Evolutionary conservation across 2,797 vertebrate species (phyloP), one percentile per base, ranked within the genome.

Genomic region (Sebastes miniatus): DNA sequence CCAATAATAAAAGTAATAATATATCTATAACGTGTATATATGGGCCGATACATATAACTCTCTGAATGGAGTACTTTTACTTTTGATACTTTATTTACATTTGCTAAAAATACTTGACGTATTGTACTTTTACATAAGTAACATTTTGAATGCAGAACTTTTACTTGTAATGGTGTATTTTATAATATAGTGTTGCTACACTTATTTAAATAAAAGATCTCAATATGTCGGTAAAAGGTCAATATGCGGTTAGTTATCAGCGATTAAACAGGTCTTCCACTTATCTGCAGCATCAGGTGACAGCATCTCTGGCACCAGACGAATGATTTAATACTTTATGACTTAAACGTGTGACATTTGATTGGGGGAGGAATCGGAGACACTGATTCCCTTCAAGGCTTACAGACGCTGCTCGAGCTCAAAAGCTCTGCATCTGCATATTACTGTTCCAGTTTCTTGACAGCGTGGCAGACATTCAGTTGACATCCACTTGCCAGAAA

Each of bases 241-340:
- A 62, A 47, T 62, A 2, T 69, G 24, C 25, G 22, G 14, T 52
- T 32, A 31, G 2, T 58, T 18, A 27, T 58, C 65, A 27, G 29
- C 5, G 1, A 57, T 11, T 22, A 25, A 52, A 36, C 10, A 12
- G 8, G 20, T 43, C 4, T 52, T 32, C 65, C 1, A 24, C 1
- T 11, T 8, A 59, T 72, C 27, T 65, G 31, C 59, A 66, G 20
- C n/a, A 16, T 78, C 36, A 65, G 63, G 20, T 50, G 24, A 66
- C 77, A 73, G 59, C 32, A 43, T 73, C 76, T 69, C 66, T 59
- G 57, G 14, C 52, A 32, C 13, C 25, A 36, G 69, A 80, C 75
- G 31, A 74, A 65, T 87, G 43, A 83, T 76, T 59, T 81, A 80
- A 89, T 83, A 69, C 50, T 65, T 57, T 36, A 22, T 80, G 88